Evolutionary conservation across 2,888 invertebrate species (phyloP).

Genomic region (Apotomis turbidana): DNA sequence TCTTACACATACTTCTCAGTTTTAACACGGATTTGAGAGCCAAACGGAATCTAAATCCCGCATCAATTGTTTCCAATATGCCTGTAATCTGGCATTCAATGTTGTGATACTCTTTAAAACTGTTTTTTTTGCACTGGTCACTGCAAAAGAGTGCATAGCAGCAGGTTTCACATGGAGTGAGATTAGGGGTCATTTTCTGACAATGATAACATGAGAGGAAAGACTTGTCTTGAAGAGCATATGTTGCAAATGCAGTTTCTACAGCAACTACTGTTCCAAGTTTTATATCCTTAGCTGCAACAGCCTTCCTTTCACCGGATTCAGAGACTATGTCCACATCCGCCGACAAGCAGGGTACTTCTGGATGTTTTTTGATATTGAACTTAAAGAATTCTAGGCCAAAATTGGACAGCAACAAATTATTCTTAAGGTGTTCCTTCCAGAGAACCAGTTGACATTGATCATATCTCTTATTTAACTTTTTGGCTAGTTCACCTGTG

Average conservation of each 20-base stretch:
- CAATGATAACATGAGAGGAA: conserved; percentile 39
- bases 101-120: conserved; percentile 43
- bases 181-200: conserved; percentile 42
- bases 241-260: conserved; percentile 35
- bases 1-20: conserved; percentile 42
- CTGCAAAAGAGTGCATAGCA: conserved; percentile 43
- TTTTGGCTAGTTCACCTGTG: conserved; percentile 33
- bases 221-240: conserved; percentile 4
- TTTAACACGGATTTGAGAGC: conserved; percentile 48
- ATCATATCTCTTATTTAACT: conserved; percentile 39
- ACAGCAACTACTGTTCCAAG: conserved; percentile 33
- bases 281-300: conserved; percentile 37
- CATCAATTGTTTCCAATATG: conserved; percentile 22
- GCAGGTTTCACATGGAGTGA: conserved; percentile 44
- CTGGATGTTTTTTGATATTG: conserved; percentile 29
- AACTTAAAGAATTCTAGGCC: conserved; percentile 32
- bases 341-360: conserved; percentile 36
- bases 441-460: conserved; percentile 31
- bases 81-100: conserved; percentile 44
- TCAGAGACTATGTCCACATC: conserved; percentile 27
- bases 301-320: background rate
- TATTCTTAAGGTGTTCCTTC: conserved; percentile 23
- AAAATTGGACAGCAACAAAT: conserved; percentile 5
- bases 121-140: conserved; percentile 39
- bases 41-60: conserved; percentile 22